Evolutionary conservation across 2,113 vertebrate species (phyloP).

Genomic region (Cinclus mexicanus): DNA sequence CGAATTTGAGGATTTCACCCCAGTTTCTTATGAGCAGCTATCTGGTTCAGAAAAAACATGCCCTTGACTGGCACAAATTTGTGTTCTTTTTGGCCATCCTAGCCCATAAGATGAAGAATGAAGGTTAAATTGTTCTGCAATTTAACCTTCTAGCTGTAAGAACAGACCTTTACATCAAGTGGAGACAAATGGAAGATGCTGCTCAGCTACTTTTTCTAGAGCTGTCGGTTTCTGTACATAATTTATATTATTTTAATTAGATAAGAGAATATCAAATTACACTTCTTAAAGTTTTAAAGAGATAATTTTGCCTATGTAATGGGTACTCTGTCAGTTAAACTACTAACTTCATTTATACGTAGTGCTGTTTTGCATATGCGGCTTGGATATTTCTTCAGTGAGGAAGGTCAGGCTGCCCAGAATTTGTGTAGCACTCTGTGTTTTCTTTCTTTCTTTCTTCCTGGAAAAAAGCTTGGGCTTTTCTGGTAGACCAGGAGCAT

Average conservation of each 20-base stretch:
- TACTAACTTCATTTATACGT: background rate
- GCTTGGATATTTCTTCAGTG: background rate
- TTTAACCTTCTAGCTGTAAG: slow-evolving; percentile 13
- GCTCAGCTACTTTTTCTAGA: background rate
- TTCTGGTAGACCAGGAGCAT: background rate
- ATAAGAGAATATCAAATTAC: slow-evolving; percentile 10
- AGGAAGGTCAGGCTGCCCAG: background rate
- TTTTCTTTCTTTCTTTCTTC: background rate
- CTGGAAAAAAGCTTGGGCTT: background rate
- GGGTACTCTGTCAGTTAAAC: background rate
- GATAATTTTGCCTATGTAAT: background rate
- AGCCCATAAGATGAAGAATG: background rate
- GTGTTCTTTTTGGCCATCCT: background rate
- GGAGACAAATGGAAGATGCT: background rate
- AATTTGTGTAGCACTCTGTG: background rate
- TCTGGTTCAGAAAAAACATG: background rate
- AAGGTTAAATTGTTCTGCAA: background rate
- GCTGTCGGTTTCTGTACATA: background rate
- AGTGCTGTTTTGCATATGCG: background rate
- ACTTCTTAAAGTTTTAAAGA: background rate
- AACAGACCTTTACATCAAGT: background rate
- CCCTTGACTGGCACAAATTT: background rate
- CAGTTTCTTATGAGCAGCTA: background rate
- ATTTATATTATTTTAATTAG: slow-evolving; percentile 35
- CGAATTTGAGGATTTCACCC: background rate